Evolutionary conservation across 2,888 invertebrate genomes (phyloP).

Genomic region (Tiliacea aurago): DNA sequence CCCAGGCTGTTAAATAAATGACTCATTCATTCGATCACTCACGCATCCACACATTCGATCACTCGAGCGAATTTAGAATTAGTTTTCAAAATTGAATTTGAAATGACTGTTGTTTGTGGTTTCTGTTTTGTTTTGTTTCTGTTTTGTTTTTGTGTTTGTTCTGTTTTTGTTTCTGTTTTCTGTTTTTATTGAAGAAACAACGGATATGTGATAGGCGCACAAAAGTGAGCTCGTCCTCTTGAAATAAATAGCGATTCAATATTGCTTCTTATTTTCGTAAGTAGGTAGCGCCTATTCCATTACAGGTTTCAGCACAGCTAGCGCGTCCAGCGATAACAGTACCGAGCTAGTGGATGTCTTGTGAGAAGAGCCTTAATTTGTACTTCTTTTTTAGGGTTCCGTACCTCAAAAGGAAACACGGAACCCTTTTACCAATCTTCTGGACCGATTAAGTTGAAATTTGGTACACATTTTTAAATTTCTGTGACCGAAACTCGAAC

Average conservation of each 20-base stretch:
- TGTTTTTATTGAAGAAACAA: neutral
- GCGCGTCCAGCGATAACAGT: neutral
- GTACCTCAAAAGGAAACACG: too few species aligned
- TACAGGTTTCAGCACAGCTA: neutral
- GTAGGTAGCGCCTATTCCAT: neutral
- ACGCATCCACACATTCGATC: neutral
- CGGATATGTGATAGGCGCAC: neutral
- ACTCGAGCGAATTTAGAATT: neutral
- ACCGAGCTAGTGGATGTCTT: neutral
- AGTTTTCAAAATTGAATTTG: neutral
- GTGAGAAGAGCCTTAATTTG: neutral
- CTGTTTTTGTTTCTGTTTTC: too few species aligned
- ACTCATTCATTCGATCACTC: neutral
- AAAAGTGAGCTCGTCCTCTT: too few species aligned
- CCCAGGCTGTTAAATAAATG: neutral
- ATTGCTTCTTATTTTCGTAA: neutral
- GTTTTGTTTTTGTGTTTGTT: too few species aligned
- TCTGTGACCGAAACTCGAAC: too few species aligned
- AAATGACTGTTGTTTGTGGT: neutral
- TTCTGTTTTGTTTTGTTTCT: too few species aligned
- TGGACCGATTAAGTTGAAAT: too few species aligned
- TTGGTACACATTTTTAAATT: too few species aligned
- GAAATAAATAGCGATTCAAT: neutral
- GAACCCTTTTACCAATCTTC: too few species aligned
- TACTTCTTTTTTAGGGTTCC: neutral